These are phyloP conservation scores for Pseudocheirus occidentalis DNA, from an alignment of 2,797 vertebrate genomes.

Conservation along the genomic window DNA sequence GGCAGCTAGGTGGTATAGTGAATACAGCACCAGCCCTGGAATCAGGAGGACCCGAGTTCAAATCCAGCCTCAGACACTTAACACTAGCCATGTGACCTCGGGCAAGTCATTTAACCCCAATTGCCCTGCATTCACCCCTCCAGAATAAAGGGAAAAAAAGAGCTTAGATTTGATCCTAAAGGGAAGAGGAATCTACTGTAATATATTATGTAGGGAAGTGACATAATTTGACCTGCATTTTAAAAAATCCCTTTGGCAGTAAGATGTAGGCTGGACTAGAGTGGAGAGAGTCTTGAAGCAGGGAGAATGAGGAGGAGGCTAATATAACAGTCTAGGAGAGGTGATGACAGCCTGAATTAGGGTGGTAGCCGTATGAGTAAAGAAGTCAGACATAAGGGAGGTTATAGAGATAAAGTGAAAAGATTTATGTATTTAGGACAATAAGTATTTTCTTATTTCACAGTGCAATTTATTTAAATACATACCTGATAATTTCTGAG, in stretches of 20 bases:
- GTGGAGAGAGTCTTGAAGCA: neutral
- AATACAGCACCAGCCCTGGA: no score
- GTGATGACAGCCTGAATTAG: neutral
- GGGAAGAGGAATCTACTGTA: neutral
- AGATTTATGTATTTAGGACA: neutral
- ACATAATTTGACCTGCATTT: neutral
- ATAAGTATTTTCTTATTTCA: neutral
- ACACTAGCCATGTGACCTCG: no score
- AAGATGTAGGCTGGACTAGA: neutral
- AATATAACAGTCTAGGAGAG: neutral
- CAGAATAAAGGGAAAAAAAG: neutral
- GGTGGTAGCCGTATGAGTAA: neutral
- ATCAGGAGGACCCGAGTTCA: no score
- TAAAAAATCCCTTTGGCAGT: neutral
- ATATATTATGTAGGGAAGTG: neutral
- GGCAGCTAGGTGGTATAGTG: no score
- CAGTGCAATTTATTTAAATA: neutral
- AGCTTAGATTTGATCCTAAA: neutral
- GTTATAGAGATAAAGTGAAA: neutral
- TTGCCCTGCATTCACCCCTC: no score
- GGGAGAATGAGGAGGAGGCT: neutral
- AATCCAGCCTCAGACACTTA: no score
- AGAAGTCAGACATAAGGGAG: neutral
- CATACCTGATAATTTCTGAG: slow-evolving; percentile 96
- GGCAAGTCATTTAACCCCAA: no score